Conservation (phyloP, 2,113 vertebrate species). For the Helogale parvula region DNA sequence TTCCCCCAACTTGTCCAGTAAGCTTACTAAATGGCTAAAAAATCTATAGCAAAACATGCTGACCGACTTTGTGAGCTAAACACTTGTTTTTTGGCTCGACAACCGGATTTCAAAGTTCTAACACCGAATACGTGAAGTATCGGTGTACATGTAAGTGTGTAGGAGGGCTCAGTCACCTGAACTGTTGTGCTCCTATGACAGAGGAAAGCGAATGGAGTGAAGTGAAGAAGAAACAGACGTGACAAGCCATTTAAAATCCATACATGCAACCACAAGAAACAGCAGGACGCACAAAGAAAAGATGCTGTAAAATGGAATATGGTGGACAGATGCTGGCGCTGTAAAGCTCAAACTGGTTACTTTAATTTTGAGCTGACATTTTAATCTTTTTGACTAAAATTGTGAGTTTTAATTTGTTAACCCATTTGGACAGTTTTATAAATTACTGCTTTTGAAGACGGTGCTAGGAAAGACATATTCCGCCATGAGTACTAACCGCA, state of each 20-base stretch:
- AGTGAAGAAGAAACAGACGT: background rate
- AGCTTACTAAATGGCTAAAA: background rate
- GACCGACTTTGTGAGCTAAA: background rate
- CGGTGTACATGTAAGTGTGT: fast-evolving
- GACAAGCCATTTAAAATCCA: background rate
- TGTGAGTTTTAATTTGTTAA: background rate
- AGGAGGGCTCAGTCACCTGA: background rate
- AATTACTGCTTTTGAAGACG: background rate
- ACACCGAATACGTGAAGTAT: background rate
- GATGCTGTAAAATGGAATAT: background rate
- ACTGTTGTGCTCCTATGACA: background rate
- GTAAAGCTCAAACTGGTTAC: background rate
- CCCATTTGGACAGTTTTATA: background rate
- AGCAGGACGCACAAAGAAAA: background rate
- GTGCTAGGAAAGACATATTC: constrained; percentile 51
- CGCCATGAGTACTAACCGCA: constrained; percentile 71
- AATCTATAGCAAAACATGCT: background rate
- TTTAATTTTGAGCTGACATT: constrained; percentile 17
- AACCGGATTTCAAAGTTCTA: background rate
- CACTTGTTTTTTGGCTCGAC: background rate
- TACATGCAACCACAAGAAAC: background rate
- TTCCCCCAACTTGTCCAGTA: background rate
- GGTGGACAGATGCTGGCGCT: background rate
- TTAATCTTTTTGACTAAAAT: constrained; percentile 8
- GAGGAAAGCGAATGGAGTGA: background rate